phyloP scores from a whole-genome alignment of 2,113 vertebrate genomes.

The Triplophysa rosa region DNA sequence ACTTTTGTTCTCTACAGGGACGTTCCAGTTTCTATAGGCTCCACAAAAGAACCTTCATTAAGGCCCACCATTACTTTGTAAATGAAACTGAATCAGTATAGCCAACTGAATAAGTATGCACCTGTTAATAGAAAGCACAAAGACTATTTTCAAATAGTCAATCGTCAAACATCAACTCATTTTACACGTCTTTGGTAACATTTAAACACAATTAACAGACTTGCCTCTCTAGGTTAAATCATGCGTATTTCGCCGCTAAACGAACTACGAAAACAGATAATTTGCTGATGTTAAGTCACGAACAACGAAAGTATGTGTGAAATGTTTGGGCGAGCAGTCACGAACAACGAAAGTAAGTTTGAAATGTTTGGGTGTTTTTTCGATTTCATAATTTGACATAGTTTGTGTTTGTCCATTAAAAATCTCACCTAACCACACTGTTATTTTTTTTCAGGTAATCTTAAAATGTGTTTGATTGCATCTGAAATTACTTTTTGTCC shows the following conservation, averaged over 20 bases:
- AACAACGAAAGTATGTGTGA: background rate
- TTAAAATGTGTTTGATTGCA: no score
- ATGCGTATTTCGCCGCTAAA: background rate
- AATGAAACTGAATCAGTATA: slow-evolving; percentile 2
- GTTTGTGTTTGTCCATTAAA: no score
- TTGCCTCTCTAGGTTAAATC: background rate
- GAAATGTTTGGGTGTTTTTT: no score
- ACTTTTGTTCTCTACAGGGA: slow-evolving; percentile 6
- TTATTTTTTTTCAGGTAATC: no score
- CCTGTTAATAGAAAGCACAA: slow-evolving; percentile 18
- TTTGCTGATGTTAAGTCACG: background rate
- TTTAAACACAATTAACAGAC: background rate
- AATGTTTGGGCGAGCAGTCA: no score
- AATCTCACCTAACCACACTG: no score
- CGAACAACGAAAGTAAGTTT: no score
- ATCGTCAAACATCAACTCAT: background rate
- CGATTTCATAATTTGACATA: no score
- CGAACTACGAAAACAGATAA: background rate
- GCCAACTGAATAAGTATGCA: background rate
- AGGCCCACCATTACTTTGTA: background rate
- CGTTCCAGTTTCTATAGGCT: background rate
- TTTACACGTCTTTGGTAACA: background rate
- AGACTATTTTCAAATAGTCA: background rate
- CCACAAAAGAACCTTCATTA: slow-evolving; percentile 9
- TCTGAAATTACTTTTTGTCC: no score